These are phyloP conservation scores for Rhyacophila brunnea DNA, from an alignment of 1,140 invertebrate species.

Conservation along the genomic window DNA sequence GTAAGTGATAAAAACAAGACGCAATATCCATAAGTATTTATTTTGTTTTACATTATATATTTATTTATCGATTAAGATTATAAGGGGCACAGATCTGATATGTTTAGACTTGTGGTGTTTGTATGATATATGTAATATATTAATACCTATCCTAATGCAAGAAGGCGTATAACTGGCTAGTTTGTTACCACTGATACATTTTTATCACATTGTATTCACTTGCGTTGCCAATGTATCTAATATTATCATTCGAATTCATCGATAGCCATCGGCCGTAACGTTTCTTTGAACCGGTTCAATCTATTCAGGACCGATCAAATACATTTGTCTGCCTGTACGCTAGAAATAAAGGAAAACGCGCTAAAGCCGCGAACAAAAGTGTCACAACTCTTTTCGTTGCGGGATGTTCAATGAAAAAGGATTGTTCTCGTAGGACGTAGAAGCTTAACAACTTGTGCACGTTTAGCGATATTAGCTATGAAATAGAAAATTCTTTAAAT, in stretches of 20 bases:
- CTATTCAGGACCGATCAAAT: too few species aligned
- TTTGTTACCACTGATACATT: slow-evolving; percentile 49
- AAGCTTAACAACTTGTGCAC: too few species aligned
- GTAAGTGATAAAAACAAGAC: slow-evolving; percentile 36
- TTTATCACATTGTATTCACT: slow-evolving; percentile 48
- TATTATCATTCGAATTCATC: slow-evolving; percentile 2
- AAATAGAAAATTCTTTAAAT: too few species aligned
- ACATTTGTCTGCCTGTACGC: too few species aligned
- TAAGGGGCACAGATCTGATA: slow-evolving; percentile 61
- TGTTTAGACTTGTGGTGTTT: slow-evolving; percentile 58
- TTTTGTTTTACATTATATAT: slow-evolving; percentile 49
- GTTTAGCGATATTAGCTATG: too few species aligned
- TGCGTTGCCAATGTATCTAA: slow-evolving; percentile 46
- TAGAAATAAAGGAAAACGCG: too few species aligned
- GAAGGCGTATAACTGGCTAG: slow-evolving; percentile 48
- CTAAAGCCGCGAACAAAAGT: too few species aligned
- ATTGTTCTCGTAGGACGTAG: too few species aligned
- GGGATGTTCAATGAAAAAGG: too few species aligned
- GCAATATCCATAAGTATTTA: slow-evolving; percentile 43
- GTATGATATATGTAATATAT: slow-evolving; percentile 52
- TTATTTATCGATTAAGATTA: slow-evolving; percentile 35
- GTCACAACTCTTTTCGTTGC: too few species aligned
- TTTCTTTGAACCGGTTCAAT: too few species aligned
- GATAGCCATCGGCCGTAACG: not conserved
- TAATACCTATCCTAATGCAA: slow-evolving; percentile 37